Base-by-base conservation (phyloP, 2,113 vertebrate species). In the Equus quagga region DNA sequence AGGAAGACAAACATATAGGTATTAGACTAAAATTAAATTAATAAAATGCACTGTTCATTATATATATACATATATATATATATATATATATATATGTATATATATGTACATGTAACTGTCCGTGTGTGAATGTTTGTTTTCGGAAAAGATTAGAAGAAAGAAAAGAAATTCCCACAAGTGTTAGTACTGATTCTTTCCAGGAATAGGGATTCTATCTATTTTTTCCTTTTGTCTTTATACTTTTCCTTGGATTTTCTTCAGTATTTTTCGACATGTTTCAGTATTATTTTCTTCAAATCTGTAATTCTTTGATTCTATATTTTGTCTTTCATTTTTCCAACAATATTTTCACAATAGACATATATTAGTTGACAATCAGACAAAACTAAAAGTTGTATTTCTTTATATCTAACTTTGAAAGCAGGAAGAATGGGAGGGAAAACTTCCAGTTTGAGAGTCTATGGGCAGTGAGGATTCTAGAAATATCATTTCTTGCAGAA, bases 321-420 rank as follows among this genome's bases (percentile, higher is more conserved):
- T 65, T 65, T 65, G 44, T 28, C 62, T 76, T 83, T 78, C 41
- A 44, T 78, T 88, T 83, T 96, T 15, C 19, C 69, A 82, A 54
- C n/a, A 87, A 17, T 13, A 49, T 24, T 72, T 92, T 95, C 56
- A 84, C 23, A 41, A 58, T 8, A 87, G 18, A 89, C 4, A 54
- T 54, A 54, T 46, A 78, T 70, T 75, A 91, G 44, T 33, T 88
- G 13, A n/a, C 62, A 5, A 72, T 70, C 46, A 86, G 10, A 60
- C 24, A 94, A 73, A 81, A 78, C 28, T n/a, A 26, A 92, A 78
- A 49, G 6, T 58, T 78, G 44, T 36, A 60, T 75, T 89, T 84
- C 24, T 73, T 93, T 70, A 58, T 58, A 13, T 70, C 12, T 78
- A 78, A 90, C 60, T 96, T 92, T 87, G 8, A 95, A 9, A 91